These are phyloP conservation scores for Philaethria dido DNA, from an alignment of 2,888 invertebrate species.

Conservation along the genomic window DNA sequence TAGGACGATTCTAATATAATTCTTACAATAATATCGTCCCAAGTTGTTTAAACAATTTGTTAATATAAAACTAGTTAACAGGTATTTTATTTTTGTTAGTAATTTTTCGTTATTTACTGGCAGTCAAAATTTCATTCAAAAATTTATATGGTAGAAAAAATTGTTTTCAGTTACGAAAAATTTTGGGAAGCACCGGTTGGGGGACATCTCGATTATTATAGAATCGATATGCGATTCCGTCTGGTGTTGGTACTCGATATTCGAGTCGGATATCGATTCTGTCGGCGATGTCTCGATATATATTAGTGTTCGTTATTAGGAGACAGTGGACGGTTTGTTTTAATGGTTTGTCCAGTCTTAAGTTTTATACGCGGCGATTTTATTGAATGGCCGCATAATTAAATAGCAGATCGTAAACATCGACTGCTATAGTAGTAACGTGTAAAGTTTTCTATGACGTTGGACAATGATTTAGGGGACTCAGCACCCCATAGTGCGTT, in stretches of 20 bases:
- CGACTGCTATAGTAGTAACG: conserved; percentile 55
- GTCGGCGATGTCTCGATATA: conserved; percentile 36
- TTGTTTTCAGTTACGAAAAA: conserved; percentile 47
- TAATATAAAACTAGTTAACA: conserved; percentile 73
- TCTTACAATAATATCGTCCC: conserved; percentile 83
- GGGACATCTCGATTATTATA: conserved; percentile 17
- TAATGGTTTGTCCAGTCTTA: conserved; percentile 68
- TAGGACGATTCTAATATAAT: conserved; percentile 83
- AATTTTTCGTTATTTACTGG: conserved; percentile 68
- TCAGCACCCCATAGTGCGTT: conserved; percentile 54
- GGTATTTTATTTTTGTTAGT: conserved; percentile 75
- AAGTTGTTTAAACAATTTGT: conserved; percentile 78
- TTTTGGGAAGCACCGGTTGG: conserved; percentile 33
- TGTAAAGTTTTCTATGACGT: conserved; percentile 64
- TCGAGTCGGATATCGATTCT: conserved; percentile 8
- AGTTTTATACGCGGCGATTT: conserved; percentile 79
- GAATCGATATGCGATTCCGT: conserved; percentile 11
- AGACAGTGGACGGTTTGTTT: conserved; percentile 64
- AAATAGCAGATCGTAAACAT: conserved; percentile 53
- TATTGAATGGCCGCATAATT: conserved; percentile 79
- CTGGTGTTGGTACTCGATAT: not conserved
- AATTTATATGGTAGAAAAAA: conserved; percentile 46
- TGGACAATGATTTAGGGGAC: conserved; percentile 54
- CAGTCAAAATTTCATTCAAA: conserved; percentile 55
- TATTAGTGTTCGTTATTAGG: conserved; percentile 48